A percentile compares a stretch with the other conserved stretches of the same genome.
phyloP scores from a whole-genome alignment of 2,113 vertebrate genomes.

The Neogale vison region DNA sequence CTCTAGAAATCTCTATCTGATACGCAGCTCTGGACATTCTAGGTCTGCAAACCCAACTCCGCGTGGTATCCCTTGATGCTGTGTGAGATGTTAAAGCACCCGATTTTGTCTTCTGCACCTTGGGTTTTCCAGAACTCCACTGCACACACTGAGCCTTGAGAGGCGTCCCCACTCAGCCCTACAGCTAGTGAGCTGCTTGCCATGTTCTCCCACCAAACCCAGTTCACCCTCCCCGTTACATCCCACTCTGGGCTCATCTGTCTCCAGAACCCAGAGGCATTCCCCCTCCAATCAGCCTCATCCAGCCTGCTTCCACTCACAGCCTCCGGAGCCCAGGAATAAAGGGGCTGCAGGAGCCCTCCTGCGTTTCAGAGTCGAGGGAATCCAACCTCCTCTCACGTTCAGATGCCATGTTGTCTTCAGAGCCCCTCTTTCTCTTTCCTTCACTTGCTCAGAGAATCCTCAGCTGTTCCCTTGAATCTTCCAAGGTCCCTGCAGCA shows the following conservation, averaged over 20 bases:
- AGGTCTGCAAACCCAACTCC: background rate
- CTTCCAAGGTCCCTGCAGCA: background rate
- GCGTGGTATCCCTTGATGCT: background rate
- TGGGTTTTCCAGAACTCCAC: rapidly evolving
- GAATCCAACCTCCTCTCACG: rapidly evolving
- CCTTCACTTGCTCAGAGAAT: background rate
- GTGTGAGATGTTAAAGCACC: background rate
- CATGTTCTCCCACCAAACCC: background rate
- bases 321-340: background rate
- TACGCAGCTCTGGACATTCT: background rate
- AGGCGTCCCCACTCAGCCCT: background rate
- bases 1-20: background rate
- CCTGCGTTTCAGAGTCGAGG: too few species aligned
- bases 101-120: too few species aligned
- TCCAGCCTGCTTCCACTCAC: background rate
- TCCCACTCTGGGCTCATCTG: background rate
- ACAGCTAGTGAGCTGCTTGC: background rate
- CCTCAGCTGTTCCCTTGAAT: background rate
- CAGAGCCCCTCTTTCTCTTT: too few species aligned
- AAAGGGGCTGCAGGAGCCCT: background rate
- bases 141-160: background rate
- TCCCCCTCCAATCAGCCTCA: too few species aligned
- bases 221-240: background rate
- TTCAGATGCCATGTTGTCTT: background rate
- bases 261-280: background rate